phyloP scores from a whole-genome alignment of 2,113 vertebrate species.

The Rhynchomys soricoides region DNA sequence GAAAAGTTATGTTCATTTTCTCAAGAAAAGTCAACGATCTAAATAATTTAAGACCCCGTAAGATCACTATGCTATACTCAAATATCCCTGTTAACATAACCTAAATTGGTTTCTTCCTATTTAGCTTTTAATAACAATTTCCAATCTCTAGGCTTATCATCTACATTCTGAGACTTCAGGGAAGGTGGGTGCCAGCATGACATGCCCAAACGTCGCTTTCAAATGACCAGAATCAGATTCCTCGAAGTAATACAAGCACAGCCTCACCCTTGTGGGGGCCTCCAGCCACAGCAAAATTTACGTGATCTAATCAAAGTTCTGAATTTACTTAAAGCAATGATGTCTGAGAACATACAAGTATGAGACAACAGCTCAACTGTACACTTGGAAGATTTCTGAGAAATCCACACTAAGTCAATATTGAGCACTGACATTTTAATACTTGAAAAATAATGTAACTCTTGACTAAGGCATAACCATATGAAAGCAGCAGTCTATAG shows the following conservation, averaged over 20 bases:
- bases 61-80: neutral
- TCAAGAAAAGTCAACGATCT: conserved; percentile 54
- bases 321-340: conserved; percentile 24
- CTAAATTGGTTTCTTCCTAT: neutral
- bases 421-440: neutral
- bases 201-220: neutral
- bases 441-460: neutral
- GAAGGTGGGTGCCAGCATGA: neutral
- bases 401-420: neutral
- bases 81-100: neutral
- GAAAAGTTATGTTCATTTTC: conserved; percentile 20
- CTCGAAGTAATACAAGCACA: neutral
- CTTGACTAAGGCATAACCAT: neutral
- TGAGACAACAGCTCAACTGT: neutral
- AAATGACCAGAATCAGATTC: neutral
- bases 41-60: neutral
- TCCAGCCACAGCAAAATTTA: neutral
- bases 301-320: neutral
- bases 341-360: neutral
- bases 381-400: conserved; percentile 24
- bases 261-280: neutral
- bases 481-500: neutral
- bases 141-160: neutral
- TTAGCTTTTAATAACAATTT: conserved; percentile 26
- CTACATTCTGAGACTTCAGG: neutral